A percentile compares a stretch with the other conserved stretches of the same genome.
phyloP scores from a whole-genome alignment of 2,888 invertebrate genomes.

The Isoperla grammatica region DNA sequence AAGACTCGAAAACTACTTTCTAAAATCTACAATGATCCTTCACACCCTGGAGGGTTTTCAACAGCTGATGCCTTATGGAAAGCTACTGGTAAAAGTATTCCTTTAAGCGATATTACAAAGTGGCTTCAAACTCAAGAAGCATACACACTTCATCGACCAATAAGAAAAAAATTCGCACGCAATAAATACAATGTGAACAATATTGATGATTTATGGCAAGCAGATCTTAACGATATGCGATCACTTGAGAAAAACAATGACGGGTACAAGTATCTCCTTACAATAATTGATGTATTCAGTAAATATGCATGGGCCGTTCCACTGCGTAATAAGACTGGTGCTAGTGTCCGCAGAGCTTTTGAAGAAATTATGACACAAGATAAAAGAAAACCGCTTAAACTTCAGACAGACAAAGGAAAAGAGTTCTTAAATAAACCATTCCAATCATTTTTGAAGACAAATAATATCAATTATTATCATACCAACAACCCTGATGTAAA shows the following conservation, averaged over 20 bases:
- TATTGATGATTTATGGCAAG: constrained; percentile 31
- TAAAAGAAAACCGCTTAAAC: not conserved
- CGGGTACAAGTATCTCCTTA: constrained; percentile 28
- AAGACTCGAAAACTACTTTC: not conserved
- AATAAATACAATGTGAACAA: constrained; percentile 25
- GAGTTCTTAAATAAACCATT: no score
- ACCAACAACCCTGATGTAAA: constrained; percentile 36
- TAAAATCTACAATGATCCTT: constrained; percentile 24
- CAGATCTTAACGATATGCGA: constrained; percentile 24
- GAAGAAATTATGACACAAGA: not conserved
- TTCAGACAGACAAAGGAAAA: not conserved
- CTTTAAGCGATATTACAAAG: no score
- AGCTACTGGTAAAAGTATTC: constrained; percentile 20
- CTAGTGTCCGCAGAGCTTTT: constrained; percentile 14
- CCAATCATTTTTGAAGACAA: not conserved
- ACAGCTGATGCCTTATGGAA: constrained; percentile 16
- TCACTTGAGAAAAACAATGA: constrained; percentile 24
- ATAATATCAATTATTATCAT: constrained; percentile 32
- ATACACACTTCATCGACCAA: constrained; percentile 27
- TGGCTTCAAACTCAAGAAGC: constrained; percentile 28
- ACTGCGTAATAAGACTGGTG: constrained; percentile 30
- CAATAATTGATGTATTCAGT: constrained; percentile 32
- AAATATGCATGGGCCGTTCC: constrained; percentile 33
- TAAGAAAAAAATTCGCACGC: constrained; percentile 24
- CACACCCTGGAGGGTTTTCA: constrained; percentile 24